Percentiles rank a stretch among this genome's conserved stretches.
Evolutionary conservation across 2,113 vertebrate species (phyloP).

Genomic region (Aleadryas rufinucha): DNA sequence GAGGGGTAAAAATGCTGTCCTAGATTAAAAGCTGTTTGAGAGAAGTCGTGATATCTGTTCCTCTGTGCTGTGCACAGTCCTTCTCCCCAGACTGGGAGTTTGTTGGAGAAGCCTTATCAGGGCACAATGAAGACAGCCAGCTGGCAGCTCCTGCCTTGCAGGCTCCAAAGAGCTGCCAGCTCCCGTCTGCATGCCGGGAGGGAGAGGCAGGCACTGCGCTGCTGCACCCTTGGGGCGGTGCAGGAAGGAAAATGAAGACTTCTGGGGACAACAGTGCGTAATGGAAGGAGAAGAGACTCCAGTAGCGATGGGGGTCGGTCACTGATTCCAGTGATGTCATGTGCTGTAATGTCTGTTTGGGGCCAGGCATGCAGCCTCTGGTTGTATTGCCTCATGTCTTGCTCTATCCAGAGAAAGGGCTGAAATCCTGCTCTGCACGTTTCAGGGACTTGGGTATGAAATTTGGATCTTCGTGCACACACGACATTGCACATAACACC

Average conservation of each 20-base stretch:
- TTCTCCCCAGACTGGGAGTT: neutral
- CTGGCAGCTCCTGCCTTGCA: neutral
- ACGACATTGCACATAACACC: rapidly evolving
- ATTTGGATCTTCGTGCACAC: rapidly evolving
- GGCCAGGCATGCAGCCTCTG: rapidly evolving
- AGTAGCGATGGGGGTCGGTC: rapidly evolving
- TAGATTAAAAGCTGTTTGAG: neutral
- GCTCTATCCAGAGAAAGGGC: neutral
- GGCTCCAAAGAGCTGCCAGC: neutral
- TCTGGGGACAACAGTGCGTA: rapidly evolving
- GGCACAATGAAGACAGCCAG: neutral
- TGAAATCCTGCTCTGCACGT: neutral
- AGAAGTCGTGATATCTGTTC: neutral
- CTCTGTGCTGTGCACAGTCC: neutral
- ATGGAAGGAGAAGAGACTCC: neutral
- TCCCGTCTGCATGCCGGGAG: rapidly evolving
- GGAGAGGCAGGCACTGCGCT: neutral
- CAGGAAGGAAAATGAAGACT: neutral
- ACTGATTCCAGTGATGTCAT: neutral
- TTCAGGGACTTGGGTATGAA: neutral
- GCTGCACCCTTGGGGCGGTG: neutral
- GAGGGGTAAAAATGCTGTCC: neutral
- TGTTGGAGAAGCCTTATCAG: neutral
- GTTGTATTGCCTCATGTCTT: neutral
- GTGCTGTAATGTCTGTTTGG: neutral